Evolutionary conservation across 1,140 invertebrate genomes (phyloP), one percentile per base, ranked within the genome.

Genomic region (Ceratoteleas bidentatus): DNA sequence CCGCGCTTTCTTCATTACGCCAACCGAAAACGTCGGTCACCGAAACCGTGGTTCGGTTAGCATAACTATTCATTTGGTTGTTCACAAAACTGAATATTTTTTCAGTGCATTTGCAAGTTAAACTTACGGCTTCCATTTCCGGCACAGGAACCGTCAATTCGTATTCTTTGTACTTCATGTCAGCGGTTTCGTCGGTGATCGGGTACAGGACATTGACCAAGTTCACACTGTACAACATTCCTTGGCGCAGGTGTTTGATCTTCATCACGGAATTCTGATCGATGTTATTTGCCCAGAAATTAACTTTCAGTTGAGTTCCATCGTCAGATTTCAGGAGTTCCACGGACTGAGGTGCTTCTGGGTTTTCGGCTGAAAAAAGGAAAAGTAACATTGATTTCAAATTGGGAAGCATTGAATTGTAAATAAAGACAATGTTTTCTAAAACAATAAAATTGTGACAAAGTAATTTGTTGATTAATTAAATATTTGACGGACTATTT

Each of bases 161-260:
- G 8, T 57, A 40, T 10, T 57, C 54, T 40, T 57, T 15, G 8
- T 58, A 58, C 3, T 11, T 32, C 2, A 43, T 0, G 3, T 14
- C 38, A n/a, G 3, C 7, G 6, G 5, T 24, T 16, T 14, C 2
- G 14, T 45, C 38, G 14, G 15, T 2, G 32, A 58, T 5, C 6
- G 38, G 38, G 32, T 58, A 58, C 8, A 58, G 0, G 4, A 58
- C 56, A 24, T 58, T 32, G n/a, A 58, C 14, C 11, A 58, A 45
- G 32, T 34, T 2, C 10, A 38, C 45, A 4, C 14, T 40, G 10
- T 58, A 58, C 0, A 7, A 5, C 8, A 58, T 11, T n/a, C n/a
- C 9, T 45, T 24, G n/a, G 2, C 16, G 36, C 0, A 43, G 1
- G 10, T 45, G 56, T 45, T 43, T 45, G 9, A 58, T 58, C 32